Percentiles rank a stretch among this genome's conserved stretches.
Conservation (phyloP, 2,797 vertebrate species). For the Ibycter americanus region DNA sequence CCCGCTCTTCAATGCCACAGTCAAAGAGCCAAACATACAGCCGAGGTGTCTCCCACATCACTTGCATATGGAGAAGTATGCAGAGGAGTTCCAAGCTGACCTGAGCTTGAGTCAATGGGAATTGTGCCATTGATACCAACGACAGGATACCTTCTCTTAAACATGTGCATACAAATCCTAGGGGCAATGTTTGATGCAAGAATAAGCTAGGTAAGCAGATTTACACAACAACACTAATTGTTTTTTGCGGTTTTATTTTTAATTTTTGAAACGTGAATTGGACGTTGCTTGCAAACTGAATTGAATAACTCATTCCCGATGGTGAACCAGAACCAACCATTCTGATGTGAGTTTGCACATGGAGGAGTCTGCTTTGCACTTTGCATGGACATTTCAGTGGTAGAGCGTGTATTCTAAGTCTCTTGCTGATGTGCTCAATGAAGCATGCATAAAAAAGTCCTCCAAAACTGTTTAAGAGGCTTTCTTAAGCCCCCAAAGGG, state of each 20-base stretch:
- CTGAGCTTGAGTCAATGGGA: neutral
- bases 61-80: neutral
- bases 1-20: neutral
- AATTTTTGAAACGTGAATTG: neutral
- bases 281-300: neutral
- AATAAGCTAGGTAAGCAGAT: neutral
- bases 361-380: neutral
- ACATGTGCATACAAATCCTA: neutral
- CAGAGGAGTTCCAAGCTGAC: neutral
- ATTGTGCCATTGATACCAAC: neutral
- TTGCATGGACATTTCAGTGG: neutral
- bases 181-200: neutral
- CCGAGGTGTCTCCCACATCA: neutral
- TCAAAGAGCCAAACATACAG: neutral
- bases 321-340: neutral
- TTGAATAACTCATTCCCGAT: neutral
- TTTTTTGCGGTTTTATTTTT: neutral
- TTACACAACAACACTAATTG: neutral
- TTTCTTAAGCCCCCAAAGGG: neutral
- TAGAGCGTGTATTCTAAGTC: neutral
- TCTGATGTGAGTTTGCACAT: neutral
- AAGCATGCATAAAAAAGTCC: neutral
- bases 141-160: neutral
- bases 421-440: neutral
- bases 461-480: neutral